Evolutionary conservation across 2,888 invertebrate species (phyloP), one percentile per base, ranked within the genome.

Genomic region (Pheosia tremula): DNA sequence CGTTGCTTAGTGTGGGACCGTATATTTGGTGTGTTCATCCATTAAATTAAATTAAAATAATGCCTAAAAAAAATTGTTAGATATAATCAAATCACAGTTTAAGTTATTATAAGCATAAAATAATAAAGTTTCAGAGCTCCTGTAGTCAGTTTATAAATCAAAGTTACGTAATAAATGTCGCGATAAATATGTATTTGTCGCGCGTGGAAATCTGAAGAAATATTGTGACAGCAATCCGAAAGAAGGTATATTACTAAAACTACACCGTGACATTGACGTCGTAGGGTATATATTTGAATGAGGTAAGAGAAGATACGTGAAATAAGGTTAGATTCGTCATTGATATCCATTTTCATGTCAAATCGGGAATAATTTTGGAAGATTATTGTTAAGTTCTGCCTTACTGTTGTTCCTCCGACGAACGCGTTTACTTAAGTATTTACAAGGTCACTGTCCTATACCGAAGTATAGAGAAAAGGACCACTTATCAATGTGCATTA

Each of bases 141-240:
- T 47, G 47, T n/a, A 47, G 47, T 47, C n/a, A n/a, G n/a, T 75
- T 78, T 79, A 84, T 85, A 84, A 80, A 83, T 85, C 85, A 80
- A 76, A 68, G 82, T 81, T 81, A 74, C 74, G 71, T 79, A 81
- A 85, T 85, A 82, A 84, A 83, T 77, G 85, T 83, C 85, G 74
- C 78, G 77, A 80, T 82, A 77, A 83, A 82, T 80, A 80, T 83
- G 73, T 83, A 84, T 85, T 84, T 84, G 83, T 84, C 82, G 80
- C 75, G 69, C 80, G 61, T 68, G 68, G 59, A 70, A 75, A 80
- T 72, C 71, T 58, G 47, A 11, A 9, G n/a, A 47, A 47, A 47
- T 47, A n/a, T 47, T 8, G 11, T 8, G 47, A 47, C 11, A n/a
- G 8, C 3, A 47, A 47, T n/a, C n/a, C n/a, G n/a, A n/a, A n/a